Conservation (phyloP, 2,797 vertebrate genomes). For the Mus minutoides region DNA sequence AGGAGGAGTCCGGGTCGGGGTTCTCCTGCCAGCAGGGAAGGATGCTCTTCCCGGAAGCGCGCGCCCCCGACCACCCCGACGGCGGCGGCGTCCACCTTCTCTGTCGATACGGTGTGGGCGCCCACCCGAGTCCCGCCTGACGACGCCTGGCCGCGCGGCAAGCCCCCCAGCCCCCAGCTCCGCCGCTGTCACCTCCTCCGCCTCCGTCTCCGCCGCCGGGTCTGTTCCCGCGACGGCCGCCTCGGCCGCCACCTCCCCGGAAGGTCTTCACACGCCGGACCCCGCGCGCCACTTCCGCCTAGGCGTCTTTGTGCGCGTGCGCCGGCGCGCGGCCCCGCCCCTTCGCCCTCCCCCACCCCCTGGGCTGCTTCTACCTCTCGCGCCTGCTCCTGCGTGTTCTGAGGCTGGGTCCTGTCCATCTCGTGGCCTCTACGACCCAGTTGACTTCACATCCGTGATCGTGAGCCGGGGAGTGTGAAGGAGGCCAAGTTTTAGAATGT, state of each 20-base stretch:
- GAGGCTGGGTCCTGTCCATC: no score
- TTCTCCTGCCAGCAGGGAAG: not conserved
- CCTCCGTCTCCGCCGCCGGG: not conserved
- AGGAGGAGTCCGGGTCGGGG: rapidly evolving
- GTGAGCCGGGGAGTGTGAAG: not conserved
- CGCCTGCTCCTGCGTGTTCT: constrained; percentile 23
- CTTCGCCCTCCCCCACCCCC: no score
- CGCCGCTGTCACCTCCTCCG: not conserved
- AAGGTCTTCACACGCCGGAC: not conserved
- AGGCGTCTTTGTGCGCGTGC: constrained; percentile 52
- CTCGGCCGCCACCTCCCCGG: rapidly evolving
- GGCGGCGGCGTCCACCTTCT: not conserved
- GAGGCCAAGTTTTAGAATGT: not conserved
- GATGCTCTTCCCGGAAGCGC: not conserved
- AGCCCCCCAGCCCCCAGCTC: not conserved
- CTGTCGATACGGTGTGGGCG: no score
- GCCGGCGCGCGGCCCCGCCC: not conserved
- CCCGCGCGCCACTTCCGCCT: constrained; percentile 73
- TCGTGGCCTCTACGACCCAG: rapidly evolving
- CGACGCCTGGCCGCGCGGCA: not conserved
- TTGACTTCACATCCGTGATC: not conserved
- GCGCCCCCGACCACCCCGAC: not conserved
- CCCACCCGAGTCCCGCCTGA: not conserved
- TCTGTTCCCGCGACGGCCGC: not conserved
- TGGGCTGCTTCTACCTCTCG: not conserved